Conservation (phyloP, 2,888 invertebrate genomes). For the Pachymerium ferrugineum region DNA sequence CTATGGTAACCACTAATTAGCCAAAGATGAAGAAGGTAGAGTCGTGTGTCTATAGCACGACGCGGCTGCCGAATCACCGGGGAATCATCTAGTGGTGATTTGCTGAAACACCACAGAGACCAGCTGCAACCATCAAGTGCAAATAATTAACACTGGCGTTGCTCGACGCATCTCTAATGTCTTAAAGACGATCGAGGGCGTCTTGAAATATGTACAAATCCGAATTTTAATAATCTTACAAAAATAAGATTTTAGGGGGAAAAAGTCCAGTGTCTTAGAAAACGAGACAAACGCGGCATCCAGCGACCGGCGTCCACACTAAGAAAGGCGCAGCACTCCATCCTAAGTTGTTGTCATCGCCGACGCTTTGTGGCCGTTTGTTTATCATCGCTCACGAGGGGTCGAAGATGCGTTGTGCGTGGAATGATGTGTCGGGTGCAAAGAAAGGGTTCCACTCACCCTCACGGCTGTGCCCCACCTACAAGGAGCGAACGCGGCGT, state of each 20-base stretch:
- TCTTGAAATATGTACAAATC: neutral
- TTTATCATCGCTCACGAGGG: neutral
- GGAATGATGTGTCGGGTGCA: neutral
- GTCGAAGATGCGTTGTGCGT: too few relatives aligned
- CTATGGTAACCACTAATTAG: conserved; percentile 6
- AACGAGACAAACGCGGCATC: conserved; percentile 10
- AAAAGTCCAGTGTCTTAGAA: neutral
- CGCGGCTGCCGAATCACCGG: conserved; percentile 21
- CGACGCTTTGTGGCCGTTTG: neutral
- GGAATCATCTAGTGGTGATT: conserved; percentile 21
- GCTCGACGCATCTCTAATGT: conserved; percentile 18
- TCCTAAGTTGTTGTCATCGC: neutral
- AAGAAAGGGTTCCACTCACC: neutral
- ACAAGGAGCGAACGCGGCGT: neutral
- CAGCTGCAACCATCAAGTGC: conserved; percentile 21
- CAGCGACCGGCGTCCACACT: conserved; percentile 10
- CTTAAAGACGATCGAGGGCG: neutral
- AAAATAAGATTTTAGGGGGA: neutral
- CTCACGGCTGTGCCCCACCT: neutral
- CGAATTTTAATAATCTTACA: neutral
- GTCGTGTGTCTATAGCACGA: conserved; percentile 15
- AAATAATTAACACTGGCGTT: conserved; percentile 21
- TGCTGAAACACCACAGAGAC: conserved; percentile 21
- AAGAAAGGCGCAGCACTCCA: neutral
- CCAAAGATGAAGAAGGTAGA: conserved; percentile 14